Evolutionary conservation across 2,797 vertebrate genomes (phyloP).

Genomic region (Galagoides demidoff): DNA sequence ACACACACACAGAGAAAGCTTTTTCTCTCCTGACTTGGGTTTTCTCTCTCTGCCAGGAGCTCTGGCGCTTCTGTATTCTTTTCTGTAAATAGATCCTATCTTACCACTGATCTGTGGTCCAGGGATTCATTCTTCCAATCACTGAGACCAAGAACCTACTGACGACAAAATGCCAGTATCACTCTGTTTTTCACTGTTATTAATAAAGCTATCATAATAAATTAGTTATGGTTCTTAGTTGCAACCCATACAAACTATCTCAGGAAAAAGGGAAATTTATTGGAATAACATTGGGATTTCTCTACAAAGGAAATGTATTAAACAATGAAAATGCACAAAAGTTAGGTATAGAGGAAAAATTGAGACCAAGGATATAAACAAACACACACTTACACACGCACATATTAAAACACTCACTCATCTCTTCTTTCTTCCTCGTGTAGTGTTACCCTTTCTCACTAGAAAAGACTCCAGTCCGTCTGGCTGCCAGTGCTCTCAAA

Average conservation of each 20-base stretch:
- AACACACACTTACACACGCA: neutral
- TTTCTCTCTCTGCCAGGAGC: too few species aligned
- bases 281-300: neutral
- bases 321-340: conserved; percentile 27
- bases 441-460: neutral
- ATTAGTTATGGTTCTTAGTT: conserved; percentile 6
- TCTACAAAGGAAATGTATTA: neutral
- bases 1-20: too few species aligned
- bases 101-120: too few species aligned
- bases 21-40: too few species aligned
- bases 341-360: neutral
- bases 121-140: too few species aligned
- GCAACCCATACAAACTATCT: neutral
- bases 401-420: neutral
- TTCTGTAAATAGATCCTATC: too few species aligned
- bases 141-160: too few species aligned
- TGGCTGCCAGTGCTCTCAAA: neutral
- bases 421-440: neutral
- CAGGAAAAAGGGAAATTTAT: neutral
- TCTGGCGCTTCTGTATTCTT: too few species aligned
- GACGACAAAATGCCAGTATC: too few species aligned
- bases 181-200: neutral
- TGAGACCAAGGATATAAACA: neutral
- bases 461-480: neutral
- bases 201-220: neutral